Percentiles rank a stretch among this genome's conserved stretches.
Conservation (phyloP, 1,140 invertebrate species). For the Neotoxoptera formosana region DNA sequence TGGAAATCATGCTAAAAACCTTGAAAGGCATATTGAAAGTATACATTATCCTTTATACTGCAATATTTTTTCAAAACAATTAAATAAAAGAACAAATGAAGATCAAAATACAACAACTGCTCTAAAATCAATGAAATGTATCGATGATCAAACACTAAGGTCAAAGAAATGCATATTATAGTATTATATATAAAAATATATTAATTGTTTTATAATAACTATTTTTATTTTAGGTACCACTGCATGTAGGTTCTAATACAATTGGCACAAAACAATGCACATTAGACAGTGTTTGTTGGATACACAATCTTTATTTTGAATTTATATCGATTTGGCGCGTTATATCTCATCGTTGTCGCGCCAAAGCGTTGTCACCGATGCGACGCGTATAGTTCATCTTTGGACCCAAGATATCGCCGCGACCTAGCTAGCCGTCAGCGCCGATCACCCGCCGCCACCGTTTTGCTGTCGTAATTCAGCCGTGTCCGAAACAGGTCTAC, state of each 20-base stretch:
- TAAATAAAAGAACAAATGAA: not conserved
- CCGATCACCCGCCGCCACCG: no score
- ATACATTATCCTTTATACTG: not conserved
- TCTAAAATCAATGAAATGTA: no score
- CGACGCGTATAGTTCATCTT: no score
- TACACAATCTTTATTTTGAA: no score
- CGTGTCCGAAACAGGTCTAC: no score
- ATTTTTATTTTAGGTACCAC: not conserved
- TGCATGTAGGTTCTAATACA: not conserved
- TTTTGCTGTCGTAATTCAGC: no score
- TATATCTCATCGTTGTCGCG: no score
- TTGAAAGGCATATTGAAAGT: conserved; percentile 6
- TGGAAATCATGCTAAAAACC: conserved; percentile 4
- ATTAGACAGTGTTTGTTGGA: not conserved
- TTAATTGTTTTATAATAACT: not conserved
- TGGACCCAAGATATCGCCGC: no score
- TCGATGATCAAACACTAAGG: not conserved
- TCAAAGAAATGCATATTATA: not conserved
- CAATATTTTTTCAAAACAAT: not conserved
- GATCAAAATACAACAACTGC: no score
- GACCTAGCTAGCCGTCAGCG: no score
- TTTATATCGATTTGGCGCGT: no score
- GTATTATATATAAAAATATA: not conserved
- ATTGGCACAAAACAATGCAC: not conserved
- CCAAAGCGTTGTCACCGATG: no score